Percentiles rank a stretch among this genome's conserved stretches.
Conservation (phyloP, 2,113 vertebrate genomes). For the Callospermophilus lateralis region DNA sequence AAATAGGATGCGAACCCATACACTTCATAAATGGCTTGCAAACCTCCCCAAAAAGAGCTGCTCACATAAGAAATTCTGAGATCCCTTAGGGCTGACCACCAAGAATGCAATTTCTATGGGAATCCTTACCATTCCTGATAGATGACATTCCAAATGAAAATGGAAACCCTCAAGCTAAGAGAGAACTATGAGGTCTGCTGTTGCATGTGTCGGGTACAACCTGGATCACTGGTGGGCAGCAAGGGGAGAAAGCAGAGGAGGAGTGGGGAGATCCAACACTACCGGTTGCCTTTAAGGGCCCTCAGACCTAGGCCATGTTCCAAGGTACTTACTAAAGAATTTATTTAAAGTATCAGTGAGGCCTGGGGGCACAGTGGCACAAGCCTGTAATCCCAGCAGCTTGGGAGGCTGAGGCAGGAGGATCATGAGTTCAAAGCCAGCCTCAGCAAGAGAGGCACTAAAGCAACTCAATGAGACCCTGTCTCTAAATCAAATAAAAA, state of each 20-base stretch:
- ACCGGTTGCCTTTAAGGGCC: background rate
- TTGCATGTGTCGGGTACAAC: background rate
- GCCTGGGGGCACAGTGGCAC: no score
- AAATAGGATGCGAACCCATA: background rate
- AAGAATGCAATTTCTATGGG: background rate
- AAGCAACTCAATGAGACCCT: no score
- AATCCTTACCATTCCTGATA: background rate
- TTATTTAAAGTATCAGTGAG: background rate
- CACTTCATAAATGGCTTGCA: background rate
- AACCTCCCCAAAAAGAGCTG: background rate
- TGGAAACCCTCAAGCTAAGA: background rate
- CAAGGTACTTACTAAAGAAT: background rate
- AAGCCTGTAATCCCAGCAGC: no score
- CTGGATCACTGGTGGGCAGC: rapidly evolving
- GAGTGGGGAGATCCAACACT: background rate
- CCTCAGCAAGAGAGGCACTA: no score
- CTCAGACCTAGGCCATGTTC: background rate
- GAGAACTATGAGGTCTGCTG: background rate
- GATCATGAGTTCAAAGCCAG: no score
- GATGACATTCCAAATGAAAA: background rate
- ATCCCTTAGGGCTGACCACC: background rate
- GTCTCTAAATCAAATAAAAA: no score
- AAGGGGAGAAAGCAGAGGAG: background rate
- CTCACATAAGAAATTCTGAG: background rate
- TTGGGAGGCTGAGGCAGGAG: no score